Conservation (phyloP, 2,113 vertebrate species). For the Labeo catla region DNA sequence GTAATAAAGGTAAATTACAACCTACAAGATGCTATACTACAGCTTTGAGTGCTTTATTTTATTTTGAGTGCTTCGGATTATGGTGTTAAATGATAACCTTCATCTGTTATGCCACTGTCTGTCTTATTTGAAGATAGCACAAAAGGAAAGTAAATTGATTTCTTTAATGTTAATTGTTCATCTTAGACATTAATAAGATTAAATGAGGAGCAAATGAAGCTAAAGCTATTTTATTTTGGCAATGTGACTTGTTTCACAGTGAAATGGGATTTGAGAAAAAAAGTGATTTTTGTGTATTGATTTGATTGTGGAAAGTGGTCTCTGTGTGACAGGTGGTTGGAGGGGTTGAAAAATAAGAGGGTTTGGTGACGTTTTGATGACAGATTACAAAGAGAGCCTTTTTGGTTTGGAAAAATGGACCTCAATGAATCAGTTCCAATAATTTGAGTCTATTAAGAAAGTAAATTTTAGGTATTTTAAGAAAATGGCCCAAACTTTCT, state of each 20-base stretch:
- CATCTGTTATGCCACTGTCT: background rate
- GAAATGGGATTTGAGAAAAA: background rate
- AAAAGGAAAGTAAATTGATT: background rate
- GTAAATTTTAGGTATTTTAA: background rate
- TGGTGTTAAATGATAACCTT: constrained; percentile 7
- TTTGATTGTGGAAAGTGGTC: background rate
- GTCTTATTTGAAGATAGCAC: background rate
- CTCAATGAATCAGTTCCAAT: background rate
- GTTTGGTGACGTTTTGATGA: background rate
- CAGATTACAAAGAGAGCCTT: background rate
- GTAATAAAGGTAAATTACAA: constrained; percentile 1
- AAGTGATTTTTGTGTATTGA: background rate
- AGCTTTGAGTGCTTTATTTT: constrained; percentile 10
- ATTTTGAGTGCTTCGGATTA: too few relatives aligned
- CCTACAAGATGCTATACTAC: background rate
- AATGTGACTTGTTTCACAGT: background rate
- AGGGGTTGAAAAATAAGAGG: background rate
- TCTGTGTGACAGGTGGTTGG: background rate
- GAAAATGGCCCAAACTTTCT: background rate
- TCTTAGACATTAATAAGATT: background rate
- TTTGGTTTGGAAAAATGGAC: background rate
- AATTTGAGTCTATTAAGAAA: background rate
- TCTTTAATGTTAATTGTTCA: background rate
- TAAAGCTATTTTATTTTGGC: background rate
- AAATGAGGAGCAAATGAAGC: background rate